These are phyloP conservation scores for Melanotaenia parkinsoni DNA, from an alignment of 2,797 vertebrate species.

Conservation along the genomic window DNA sequence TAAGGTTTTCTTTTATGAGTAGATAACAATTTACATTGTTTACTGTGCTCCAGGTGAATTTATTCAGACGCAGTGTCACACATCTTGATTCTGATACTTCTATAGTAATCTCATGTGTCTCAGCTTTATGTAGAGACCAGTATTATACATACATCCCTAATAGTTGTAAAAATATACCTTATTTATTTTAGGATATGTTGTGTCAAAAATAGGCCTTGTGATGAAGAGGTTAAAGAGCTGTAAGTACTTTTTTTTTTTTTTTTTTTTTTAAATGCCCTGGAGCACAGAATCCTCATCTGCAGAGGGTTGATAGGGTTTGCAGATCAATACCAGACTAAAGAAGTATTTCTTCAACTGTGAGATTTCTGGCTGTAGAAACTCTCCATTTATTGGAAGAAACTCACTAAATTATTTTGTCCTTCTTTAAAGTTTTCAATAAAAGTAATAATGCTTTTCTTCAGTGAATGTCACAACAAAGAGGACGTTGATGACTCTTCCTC, in stretches of 20 bases:
- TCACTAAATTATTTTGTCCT: conserved; percentile 7
- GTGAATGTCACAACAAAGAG: neutral
- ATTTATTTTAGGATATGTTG: no score
- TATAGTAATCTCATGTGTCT: no score
- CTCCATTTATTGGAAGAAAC: conserved; percentile 8
- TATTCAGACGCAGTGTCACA: no score
- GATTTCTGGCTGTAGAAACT: conserved; percentile 5
- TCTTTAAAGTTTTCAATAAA: neutral
- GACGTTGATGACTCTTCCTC: neutral
- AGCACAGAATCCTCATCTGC: conserved; percentile 27
- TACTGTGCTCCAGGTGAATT: no score
- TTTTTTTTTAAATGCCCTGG: neutral
- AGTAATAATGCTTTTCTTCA: neutral
- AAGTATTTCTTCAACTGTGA: conserved; percentile 34
- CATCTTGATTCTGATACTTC: no score
- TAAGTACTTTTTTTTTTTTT: neutral
- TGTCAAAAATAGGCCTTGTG: no score
- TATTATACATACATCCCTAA: no score
- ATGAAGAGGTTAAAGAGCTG: neutral
- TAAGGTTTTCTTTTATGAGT: no score
- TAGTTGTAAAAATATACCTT: no score
- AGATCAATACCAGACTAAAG: conserved; percentile 54
- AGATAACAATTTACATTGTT: no score
- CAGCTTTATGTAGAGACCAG: no score
- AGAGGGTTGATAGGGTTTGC: conserved; percentile 30